A percentile compares a stretch with the other conserved stretches of the same genome.
Evolutionary conservation across 1,140 invertebrate genomes (phyloP).

Genomic region (Pogonomyrmex californicus): DNA sequence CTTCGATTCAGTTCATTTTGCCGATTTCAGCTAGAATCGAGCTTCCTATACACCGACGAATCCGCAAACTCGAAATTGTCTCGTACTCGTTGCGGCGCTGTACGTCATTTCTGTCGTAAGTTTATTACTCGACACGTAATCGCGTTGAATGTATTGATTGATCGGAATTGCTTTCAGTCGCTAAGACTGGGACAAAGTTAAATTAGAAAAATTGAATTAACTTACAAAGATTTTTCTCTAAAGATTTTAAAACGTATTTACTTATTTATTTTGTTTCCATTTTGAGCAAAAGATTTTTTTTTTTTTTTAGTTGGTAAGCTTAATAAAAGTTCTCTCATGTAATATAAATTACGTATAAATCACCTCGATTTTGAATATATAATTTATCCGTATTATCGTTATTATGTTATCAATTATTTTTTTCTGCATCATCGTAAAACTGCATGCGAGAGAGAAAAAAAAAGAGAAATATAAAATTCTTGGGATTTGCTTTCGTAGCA

Average conservation of each 20-base stretch:
- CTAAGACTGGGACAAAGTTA: neutral
- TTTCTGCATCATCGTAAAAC: conserved; percentile 4
- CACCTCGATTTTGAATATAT: neutral
- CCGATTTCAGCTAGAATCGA: conserved; percentile 23
- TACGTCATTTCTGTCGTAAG: conserved; percentile 19
- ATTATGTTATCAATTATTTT: neutral
- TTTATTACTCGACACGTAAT: conserved; percentile 29
- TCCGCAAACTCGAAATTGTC: conserved; percentile 44
- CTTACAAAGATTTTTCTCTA: neutral
- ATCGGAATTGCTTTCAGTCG: conserved; percentile 7
- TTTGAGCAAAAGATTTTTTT: neutral
- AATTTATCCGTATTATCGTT: neutral
- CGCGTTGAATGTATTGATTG: conserved; percentile 8
- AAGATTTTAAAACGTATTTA: neutral
- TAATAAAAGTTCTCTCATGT: neutral
- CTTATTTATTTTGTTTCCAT: neutral
- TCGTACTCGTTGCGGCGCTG: neutral
- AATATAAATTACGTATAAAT: neutral
- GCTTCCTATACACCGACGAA: conserved; percentile 1
- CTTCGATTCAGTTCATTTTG: conserved; percentile 37
- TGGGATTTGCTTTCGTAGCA: neutral
- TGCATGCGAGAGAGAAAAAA: neutral
- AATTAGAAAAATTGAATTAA: neutral
- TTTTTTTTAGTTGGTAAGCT: neutral
- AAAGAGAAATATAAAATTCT: neutral